Evolutionary conservation across 1,140 invertebrate genomes (phyloP).

Genomic region (Heliconius eleuchia): DNA sequence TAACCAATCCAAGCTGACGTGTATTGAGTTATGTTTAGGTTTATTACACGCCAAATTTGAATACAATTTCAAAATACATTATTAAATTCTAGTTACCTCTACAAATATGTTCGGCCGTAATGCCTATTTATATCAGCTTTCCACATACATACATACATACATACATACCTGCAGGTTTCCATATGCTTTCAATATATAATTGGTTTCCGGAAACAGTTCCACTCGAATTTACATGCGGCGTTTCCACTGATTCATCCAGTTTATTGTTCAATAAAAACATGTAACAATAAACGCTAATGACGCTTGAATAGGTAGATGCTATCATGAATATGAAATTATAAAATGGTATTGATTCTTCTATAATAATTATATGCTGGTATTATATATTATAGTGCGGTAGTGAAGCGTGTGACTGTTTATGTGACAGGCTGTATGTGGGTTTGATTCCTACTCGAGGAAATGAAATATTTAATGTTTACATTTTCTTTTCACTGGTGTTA

Average conservation of each 20-base stretch:
- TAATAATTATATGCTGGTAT: too few relatives aligned
- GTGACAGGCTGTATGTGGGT: too few relatives aligned
- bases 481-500: too few relatives aligned
- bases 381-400: too few relatives aligned
- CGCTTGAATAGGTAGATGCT: conserved; percentile 21
- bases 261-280: conserved; percentile 30
- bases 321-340: conserved; percentile 12
- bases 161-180: not conserved
- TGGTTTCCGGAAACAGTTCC: conserved; percentile 18
- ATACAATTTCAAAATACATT: not conserved
- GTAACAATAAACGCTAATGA: conserved; percentile 27
- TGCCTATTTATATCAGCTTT: conserved; percentile 1
- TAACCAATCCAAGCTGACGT: too few relatives aligned
- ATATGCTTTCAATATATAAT: conserved; percentile 30
- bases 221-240: conserved; percentile 27
- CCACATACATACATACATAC: not conserved
- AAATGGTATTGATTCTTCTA: not conserved
- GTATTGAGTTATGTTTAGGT: too few relatives aligned
- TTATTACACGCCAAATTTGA: not conserved
- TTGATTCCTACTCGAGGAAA: too few relatives aligned
- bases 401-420: too few relatives aligned
- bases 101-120: not conserved
- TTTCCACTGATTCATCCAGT: conserved; percentile 29
- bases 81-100: not conserved
- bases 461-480: too few relatives aligned